These are phyloP conservation scores for Eulemur macaco DNA, from an alignment of 2,113 vertebrate species.

Conservation along the genomic window DNA sequence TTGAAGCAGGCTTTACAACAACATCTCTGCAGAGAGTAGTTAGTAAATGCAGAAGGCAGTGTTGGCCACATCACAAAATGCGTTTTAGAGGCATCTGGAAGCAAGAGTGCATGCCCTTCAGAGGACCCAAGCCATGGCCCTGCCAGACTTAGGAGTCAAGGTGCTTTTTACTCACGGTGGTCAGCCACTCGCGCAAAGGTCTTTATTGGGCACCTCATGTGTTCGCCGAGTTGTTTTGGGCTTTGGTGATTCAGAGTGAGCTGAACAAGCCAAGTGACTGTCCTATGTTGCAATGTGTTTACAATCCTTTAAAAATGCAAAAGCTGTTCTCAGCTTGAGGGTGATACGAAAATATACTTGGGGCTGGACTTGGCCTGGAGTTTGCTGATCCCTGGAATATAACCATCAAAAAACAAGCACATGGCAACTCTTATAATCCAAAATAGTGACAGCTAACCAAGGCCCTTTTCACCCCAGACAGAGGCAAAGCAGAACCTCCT, in stretches of 20 bases:
- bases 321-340: background rate
- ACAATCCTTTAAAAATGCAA: background rate
- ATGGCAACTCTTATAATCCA: background rate
- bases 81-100: background rate
- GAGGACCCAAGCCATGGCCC: background rate
- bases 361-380: background rate
- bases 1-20: background rate
- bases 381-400: background rate
- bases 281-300: background rate
- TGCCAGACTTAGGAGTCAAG: background rate
- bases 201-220: rapidly evolving
- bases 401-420: background rate
- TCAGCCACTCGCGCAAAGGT: background rate
- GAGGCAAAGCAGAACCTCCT: background rate
- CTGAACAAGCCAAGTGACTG: background rate
- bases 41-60: background rate
- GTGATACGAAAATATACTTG: background rate
- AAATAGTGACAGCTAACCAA: background rate
- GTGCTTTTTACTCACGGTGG: no score
- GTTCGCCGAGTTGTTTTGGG: rapidly evolving
- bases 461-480: background rate
- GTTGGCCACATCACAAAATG: background rate
- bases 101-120: no score
- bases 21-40: background rate
- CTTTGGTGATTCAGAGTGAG: background rate